Evolutionary conservation across 2,888 invertebrate species (phyloP).

Genomic region (Lordiphosa andalusiaca): DNA sequence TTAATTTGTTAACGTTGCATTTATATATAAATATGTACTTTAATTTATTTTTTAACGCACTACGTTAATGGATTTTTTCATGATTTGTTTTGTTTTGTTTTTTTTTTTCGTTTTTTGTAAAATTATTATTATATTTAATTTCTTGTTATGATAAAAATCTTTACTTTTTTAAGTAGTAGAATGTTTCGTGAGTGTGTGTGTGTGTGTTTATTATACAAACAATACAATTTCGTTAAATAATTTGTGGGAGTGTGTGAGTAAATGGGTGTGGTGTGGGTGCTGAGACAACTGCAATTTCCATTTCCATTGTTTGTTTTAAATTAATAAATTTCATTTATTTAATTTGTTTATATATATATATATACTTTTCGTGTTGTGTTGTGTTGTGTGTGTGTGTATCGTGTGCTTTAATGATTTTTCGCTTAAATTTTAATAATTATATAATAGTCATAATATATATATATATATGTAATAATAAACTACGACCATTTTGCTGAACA

Average conservation of each 20-base stretch:
- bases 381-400: conserved; percentile 21
- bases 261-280: conserved; percentile 5
- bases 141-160: conserved; percentile 37
- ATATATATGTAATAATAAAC: conserved; percentile 54
- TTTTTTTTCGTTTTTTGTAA: conserved; percentile 5
- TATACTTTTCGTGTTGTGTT: conserved; percentile 17
- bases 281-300: not conserved
- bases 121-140: conserved; percentile 31
- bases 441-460: conserved; percentile 17
- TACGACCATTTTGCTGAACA: conserved; percentile 43
- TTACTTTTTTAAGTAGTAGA: conserved; percentile 54
- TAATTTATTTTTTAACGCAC: conserved; percentile 18
- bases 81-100: not conserved
- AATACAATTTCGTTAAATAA: conserved; percentile 26
- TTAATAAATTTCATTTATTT: conserved; percentile 58
- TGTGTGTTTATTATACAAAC: conserved; percentile 43
- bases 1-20: conserved; percentile 35
- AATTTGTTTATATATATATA: conserved; percentile 42
- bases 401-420: conserved; percentile 23
- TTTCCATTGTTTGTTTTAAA: conserved; percentile 1
- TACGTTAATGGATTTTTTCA: conserved; percentile 17
- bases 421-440: conserved; percentile 52
- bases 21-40: conserved; percentile 17
- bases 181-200: conserved; percentile 48
- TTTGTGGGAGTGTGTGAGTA: not conserved